phyloP scores from a whole-genome alignment of 64 coral and sea anemone genomes.

The Stylophora pistillata region DNA sequence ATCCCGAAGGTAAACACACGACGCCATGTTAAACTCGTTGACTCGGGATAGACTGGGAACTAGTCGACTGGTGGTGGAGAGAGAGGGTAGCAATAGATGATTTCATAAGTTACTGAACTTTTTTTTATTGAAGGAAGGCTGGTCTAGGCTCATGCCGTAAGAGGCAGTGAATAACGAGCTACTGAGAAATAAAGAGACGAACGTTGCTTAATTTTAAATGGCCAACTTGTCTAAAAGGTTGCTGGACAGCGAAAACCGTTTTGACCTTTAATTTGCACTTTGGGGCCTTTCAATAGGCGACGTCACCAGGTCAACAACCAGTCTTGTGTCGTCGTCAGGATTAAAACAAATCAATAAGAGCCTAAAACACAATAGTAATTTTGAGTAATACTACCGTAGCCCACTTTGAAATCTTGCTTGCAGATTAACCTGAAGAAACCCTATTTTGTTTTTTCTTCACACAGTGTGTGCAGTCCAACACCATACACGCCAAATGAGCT shows the following conservation, averaged over 20 bases:
- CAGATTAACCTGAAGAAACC: no score
- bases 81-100: background rate
- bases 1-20: background rate
- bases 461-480: no score
- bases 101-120: background rate
- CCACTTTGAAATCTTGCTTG: no score
- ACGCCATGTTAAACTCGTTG: constrained; percentile 26
- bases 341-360: constrained; percentile 11
- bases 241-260: constrained; percentile 9
- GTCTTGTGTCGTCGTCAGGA: background rate
- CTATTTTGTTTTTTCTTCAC: no score
- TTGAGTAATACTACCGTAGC: constrained; percentile 13
- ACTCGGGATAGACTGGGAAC: no score
- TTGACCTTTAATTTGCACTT: no score
- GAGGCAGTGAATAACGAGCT: constrained; percentile 24
- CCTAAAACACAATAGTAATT: constrained; percentile 1
- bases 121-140: constrained; percentile 29
- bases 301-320: background rate
- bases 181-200: constrained; percentile 17
- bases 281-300: constrained; percentile 9
- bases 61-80: constrained; percentile 1
- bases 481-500: no score
- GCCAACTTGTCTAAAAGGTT: no score
- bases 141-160: constrained; percentile 17
- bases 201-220: constrained; percentile 34